A percentile compares a stretch with the other conserved stretches of the same genome.
Conservation (phyloP, 2,113 vertebrate genomes). For the Raja brachyura region DNA sequence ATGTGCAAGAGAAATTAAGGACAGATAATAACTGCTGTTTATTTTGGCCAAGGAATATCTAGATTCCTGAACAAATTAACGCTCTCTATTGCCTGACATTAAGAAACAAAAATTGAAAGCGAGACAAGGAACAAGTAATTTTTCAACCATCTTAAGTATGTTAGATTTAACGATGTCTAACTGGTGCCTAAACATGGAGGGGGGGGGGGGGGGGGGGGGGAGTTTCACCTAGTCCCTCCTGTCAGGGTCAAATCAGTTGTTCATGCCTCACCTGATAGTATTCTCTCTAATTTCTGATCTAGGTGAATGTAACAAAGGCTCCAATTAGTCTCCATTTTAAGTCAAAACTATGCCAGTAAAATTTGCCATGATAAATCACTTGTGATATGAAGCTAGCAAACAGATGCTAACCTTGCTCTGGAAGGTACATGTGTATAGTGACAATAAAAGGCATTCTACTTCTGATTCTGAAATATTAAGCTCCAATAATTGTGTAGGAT, state of each 20-base stretch:
- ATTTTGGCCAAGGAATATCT: no score
- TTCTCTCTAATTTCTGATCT: background rate
- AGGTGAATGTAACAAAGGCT: background rate
- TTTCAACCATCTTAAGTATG: background rate
- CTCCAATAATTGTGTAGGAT: no score
- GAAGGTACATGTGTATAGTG: no score
- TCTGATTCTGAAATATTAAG: no score
- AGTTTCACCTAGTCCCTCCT: background rate
- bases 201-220: background rate
- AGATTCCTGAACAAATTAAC: background rate
- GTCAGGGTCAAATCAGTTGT: background rate
- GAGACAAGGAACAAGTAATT: background rate
- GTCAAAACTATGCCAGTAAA: background rate
- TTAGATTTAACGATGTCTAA: background rate
- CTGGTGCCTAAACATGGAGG: background rate
- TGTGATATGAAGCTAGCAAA: no score
- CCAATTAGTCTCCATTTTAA: background rate
- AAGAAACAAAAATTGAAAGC: background rate
- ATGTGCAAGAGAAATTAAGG: no score
- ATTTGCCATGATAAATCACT: no score
- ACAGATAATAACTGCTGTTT: no score
- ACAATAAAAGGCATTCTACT: no score
- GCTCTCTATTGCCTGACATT: background rate
- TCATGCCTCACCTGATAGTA: background rate
- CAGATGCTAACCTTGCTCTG: no score